Percentiles rank a stretch among this genome's conserved stretches.
Conservation (phyloP, 2,888 invertebrate species). For the Drosophila rellima region DNA sequence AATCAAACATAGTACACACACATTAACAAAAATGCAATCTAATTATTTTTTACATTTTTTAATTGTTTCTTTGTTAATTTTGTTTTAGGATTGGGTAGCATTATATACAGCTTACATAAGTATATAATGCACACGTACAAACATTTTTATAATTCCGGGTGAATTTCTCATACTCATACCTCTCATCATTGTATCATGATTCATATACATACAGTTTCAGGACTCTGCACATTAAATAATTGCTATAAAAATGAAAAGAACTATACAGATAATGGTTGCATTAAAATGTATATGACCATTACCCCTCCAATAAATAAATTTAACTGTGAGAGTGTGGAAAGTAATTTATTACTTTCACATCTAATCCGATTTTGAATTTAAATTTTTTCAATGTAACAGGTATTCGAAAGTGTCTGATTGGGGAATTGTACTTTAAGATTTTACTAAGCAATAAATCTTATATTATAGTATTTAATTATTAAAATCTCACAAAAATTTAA, state of each 20-base stretch:
- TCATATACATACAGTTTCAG: background rate
- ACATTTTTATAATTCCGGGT: background rate
- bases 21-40: constrained; percentile 42
- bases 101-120: constrained; percentile 37
- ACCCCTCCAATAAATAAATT: background rate
- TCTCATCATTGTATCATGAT: constrained; percentile 7
- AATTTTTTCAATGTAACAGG: too few relatives aligned
- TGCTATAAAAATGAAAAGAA: constrained; percentile 5
- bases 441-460: too few relatives aligned
- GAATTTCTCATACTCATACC: background rate
- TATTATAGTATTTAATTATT: too few relatives aligned
- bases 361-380: too few relatives aligned
- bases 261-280: constrained; percentile 1
- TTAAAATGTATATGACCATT: constrained; percentile 7
- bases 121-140: background rate
- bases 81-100: constrained; percentile 56
- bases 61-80: constrained; percentile 44
- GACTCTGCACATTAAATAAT: constrained; percentile 1
- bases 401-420: background rate
- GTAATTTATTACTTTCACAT: constrained; percentile 1
- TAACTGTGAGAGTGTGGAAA: background rate
- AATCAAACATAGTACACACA: constrained; percentile 25
- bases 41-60: constrained; percentile 49
- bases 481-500: too few relatives aligned
- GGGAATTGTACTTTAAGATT: too few relatives aligned